A percentile compares a stretch with the other conserved stretches of the same genome.
phyloP scores from a whole-genome alignment of 2,113 vertebrate species.

The Chrysemys picta region DNA sequence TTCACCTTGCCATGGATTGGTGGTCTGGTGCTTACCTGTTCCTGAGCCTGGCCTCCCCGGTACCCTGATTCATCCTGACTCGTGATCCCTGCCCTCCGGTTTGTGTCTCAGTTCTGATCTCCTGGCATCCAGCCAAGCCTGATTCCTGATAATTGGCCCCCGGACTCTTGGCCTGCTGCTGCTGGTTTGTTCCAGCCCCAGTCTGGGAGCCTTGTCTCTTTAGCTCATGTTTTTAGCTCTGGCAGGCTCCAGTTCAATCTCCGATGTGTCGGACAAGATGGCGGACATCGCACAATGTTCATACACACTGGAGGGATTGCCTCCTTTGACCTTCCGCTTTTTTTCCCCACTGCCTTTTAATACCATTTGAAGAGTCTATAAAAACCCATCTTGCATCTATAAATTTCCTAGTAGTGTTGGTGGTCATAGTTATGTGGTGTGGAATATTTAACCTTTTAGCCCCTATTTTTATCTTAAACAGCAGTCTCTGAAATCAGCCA shows the following conservation, averaged over 20 bases:
- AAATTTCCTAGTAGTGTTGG: fast-evolving
- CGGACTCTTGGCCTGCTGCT: no score
- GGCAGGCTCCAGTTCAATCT: neutral
- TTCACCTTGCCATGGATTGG: no score
- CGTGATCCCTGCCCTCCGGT: no score
- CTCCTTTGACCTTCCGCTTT: neutral
- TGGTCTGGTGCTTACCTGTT: no score
- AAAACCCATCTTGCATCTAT: fast-evolving
- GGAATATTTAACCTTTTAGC: neutral
- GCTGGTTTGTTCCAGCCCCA: neutral
- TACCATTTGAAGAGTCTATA: fast-evolving
- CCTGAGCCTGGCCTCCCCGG: no score
- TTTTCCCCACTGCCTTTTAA: neutral
- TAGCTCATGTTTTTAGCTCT: no score
- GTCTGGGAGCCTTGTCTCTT: neutral
- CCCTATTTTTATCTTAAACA: neutral
- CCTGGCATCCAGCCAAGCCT: no score
- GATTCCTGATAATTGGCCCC: no score
- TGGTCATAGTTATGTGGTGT: fast-evolving
- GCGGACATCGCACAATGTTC: neutral
- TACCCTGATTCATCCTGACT: no score
- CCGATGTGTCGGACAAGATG: fast-evolving
- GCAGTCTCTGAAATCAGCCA: neutral
- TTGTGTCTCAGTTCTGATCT: no score
- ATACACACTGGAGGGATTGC: fast-evolving